Evolutionary conservation across 2,797 vertebrate species (phyloP).

Genomic region (Eospalax fontanierii): DNA sequence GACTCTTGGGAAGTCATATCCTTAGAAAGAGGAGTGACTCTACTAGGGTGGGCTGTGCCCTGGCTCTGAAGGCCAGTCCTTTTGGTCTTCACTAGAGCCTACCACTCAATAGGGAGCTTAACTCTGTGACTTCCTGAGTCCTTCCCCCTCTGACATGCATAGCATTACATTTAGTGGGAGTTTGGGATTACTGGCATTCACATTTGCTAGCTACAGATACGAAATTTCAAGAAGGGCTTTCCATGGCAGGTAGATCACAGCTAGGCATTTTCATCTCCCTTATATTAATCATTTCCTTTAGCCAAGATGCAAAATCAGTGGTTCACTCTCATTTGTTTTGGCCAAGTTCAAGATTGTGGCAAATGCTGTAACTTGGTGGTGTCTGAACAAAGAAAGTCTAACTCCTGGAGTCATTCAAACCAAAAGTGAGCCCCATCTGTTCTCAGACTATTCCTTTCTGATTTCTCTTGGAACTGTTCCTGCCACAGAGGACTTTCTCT

Average conservation of each 20-base stretch:
- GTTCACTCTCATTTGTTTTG: neutral
- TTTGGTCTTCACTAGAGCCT: fast-evolving
- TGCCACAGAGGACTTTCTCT: too few species aligned
- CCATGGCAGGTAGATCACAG: too few species aligned
- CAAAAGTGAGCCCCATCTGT: too few species aligned
- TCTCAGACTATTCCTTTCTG: too few species aligned
- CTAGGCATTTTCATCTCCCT: fast-evolving
- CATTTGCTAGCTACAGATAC: neutral
- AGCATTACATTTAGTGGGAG: neutral
- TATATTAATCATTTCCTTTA: fast-evolving
- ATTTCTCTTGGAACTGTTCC: too few species aligned
- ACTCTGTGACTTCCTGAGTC: neutral
- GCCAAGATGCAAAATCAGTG: neutral
- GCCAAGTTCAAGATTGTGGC: neutral
- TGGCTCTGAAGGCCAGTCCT: neutral
- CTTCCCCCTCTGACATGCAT: too few species aligned
- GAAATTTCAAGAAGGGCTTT: neutral
- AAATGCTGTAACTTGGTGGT: too few species aligned
- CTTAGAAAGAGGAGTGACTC: neutral
- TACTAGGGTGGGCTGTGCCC: fast-evolving
- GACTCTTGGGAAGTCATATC: neutral
- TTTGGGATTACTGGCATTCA: too few species aligned
- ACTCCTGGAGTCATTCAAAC: too few species aligned
- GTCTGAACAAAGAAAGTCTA: too few species aligned
- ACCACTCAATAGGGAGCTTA: neutral